Evolutionary conservation across 2,113 vertebrate species (phyloP).

Genomic region (Pogonocichla stellata): DNA sequence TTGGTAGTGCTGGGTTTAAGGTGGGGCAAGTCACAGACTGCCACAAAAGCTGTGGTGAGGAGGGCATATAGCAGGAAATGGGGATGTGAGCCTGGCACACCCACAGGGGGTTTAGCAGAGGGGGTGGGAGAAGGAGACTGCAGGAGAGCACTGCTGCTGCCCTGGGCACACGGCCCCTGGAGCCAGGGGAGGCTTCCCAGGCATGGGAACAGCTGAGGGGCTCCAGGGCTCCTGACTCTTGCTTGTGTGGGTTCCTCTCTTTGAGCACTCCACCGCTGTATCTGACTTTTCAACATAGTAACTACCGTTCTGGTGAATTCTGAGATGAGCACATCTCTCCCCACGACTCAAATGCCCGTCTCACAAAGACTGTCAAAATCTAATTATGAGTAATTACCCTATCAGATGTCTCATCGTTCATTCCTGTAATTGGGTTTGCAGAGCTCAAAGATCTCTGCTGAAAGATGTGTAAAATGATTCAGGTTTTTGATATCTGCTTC

Average conservation of each 20-base stretch:
- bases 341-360: not conserved
- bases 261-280: not conserved
- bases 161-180: rapidly evolving
- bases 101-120: not conserved
- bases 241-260: not conserved
- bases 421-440: not conserved
- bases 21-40: not conserved
- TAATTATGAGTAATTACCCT: slow-evolving; percentile 18
- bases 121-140: not conserved
- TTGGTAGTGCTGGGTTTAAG: not conserved
- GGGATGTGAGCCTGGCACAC: not conserved
- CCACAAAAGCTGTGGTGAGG: not conserved
- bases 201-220: not conserved
- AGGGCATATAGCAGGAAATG: not conserved
- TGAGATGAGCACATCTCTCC: not conserved
- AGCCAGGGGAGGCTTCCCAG: not conserved
- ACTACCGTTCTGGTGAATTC: not conserved
- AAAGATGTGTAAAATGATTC: not conserved
- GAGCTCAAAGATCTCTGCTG: not conserved
- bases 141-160: not conserved
- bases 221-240: not conserved
- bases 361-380: not conserved
- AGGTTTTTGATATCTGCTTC: not conserved
- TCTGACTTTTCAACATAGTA: not conserved
- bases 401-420: not conserved